Percentiles rank a stretch among this genome's conserved stretches.
These are phyloP conservation scores for Oligia fasciuncula DNA, from an alignment of 2,888 invertebrate genomes.

Conservation along the genomic window DNA sequence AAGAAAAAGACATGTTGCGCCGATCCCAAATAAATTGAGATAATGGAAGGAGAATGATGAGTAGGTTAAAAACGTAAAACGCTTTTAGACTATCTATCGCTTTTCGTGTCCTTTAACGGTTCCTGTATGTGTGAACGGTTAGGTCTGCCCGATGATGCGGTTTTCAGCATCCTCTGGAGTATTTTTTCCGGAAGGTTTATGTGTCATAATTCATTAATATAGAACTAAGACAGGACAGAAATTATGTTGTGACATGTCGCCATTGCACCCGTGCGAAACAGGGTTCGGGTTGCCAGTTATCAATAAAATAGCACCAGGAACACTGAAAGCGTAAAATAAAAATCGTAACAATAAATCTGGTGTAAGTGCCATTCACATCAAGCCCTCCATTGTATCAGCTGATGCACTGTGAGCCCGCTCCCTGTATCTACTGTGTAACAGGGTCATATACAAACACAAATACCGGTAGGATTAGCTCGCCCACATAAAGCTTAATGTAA, in stretches of 20 bases:
- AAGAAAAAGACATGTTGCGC: background rate
- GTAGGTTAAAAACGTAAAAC: background rate
- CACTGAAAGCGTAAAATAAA: slow-evolving; percentile 11
- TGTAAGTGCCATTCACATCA: slow-evolving; percentile 73
- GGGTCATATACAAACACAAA: slow-evolving; percentile 68
- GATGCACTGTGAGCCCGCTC: slow-evolving; percentile 68
- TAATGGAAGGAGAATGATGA: background rate
- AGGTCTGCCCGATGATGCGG: background rate
- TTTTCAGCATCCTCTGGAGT: background rate
- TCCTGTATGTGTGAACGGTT: background rate
- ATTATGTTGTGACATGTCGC: background rate
- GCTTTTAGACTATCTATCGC: background rate
- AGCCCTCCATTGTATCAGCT: slow-evolving; percentile 73
- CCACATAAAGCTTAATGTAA: slow-evolving; percentile 55
- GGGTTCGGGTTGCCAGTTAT: background rate
- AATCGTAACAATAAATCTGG: slow-evolving; percentile 71
- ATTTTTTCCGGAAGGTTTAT: background rate
- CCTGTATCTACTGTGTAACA: slow-evolving; percentile 66
- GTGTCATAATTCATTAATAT: background rate
- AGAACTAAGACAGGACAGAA: background rate
- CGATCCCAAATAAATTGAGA: background rate
- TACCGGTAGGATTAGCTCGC: slow-evolving; percentile 60
- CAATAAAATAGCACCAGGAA: background rate
- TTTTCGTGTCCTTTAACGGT: background rate
- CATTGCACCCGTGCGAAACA: background rate